phyloP scores from a whole-genome alignment of 1,140 invertebrate genomes.

The Himalopsyche phryganea region DNA sequence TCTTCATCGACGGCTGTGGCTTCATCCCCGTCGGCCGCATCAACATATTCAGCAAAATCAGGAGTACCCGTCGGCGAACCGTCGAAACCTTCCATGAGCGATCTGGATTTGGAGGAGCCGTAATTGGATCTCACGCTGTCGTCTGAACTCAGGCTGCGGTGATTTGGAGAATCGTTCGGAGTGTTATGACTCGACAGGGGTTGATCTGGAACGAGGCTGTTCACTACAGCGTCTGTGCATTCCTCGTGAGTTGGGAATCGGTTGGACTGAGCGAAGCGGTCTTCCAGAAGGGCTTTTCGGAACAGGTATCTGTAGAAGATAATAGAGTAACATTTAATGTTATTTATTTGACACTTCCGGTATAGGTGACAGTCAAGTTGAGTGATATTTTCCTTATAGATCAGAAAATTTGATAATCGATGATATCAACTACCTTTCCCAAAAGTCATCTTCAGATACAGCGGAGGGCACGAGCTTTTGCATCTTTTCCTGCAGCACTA shows the following conservation, averaged over 20 bases:
- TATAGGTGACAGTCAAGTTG: too few species aligned
- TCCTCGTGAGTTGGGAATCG: slow-evolving; percentile 32
- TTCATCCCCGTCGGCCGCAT: slow-evolving; percentile 2
- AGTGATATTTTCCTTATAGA: too few species aligned
- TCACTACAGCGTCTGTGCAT: slow-evolving; percentile 37
- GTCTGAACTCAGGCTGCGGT: slow-evolving; percentile 10
- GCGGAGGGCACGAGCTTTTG: slow-evolving; percentile 54
- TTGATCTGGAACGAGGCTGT: slow-evolving; percentile 18
- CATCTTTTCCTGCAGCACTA: slow-evolving; percentile 51
- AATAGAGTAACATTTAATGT: too few species aligned
- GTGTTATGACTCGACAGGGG: slow-evolving; percentile 18
- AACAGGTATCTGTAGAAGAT: slow-evolving; percentile 54
- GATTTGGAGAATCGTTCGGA: slow-evolving; percentile 35
- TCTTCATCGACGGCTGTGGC: slow-evolving; percentile 29
- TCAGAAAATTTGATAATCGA: too few species aligned
- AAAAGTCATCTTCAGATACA: slow-evolving; percentile 54
- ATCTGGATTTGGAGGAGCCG: slow-evolving; percentile 23
- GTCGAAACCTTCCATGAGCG: slow-evolving; percentile 13
- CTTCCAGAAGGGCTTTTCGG: slow-evolving; percentile 57
- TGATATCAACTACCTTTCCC: slow-evolving; percentile 60
- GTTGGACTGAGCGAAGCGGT: slow-evolving; percentile 50
- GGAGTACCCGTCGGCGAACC: neutral
- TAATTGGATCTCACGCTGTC: slow-evolving; percentile 29
- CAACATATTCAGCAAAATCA: neutral
- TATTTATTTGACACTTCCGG: too few species aligned